phyloP scores from a whole-genome alignment of 2,888 invertebrate species.

The Lycocerus yunnanus region DNA sequence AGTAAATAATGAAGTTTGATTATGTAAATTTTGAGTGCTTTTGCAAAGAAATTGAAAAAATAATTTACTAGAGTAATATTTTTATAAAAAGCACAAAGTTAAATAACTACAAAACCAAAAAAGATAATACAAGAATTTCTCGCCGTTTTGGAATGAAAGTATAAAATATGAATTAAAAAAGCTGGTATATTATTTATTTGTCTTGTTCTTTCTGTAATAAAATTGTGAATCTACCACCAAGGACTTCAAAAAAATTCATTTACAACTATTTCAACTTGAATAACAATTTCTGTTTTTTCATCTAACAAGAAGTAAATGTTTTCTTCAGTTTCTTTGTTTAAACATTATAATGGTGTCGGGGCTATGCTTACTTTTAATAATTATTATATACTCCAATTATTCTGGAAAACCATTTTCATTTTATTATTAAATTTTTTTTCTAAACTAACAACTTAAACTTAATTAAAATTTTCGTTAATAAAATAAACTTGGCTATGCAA shows the following conservation, averaged over 20 bases:
- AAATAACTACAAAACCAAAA: too few relatives aligned
- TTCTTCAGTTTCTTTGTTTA: background rate
- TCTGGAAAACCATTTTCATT: background rate
- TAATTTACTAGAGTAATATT: too few relatives aligned
- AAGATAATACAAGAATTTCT: too few relatives aligned
- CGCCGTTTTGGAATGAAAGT: too few relatives aligned
- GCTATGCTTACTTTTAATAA: background rate
- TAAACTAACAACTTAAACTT: background rate
- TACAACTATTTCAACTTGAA: background rate
- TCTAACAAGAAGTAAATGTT: background rate
- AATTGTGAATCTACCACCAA: background rate
- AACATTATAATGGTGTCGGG: background rate
- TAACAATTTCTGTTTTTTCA: background rate
- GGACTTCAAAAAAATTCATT: background rate
- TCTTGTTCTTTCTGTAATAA: background rate
- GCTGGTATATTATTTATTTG: too few relatives aligned
- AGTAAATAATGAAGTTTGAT: too few relatives aligned
- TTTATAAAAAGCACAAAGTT: too few relatives aligned
- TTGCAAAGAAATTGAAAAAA: too few relatives aligned
- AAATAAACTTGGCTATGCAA: background rate
- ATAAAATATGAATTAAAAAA: too few relatives aligned
- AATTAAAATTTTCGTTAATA: background rate
- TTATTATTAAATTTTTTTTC: background rate
- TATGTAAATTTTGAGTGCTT: too few relatives aligned
- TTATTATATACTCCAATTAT: background rate